Percentiles rank a stretch among this genome's conserved stretches.
These are phyloP conservation scores for Zaprionus davidi DNA, from an alignment of 1,140 invertebrate genomes.

Conservation along the genomic window DNA sequence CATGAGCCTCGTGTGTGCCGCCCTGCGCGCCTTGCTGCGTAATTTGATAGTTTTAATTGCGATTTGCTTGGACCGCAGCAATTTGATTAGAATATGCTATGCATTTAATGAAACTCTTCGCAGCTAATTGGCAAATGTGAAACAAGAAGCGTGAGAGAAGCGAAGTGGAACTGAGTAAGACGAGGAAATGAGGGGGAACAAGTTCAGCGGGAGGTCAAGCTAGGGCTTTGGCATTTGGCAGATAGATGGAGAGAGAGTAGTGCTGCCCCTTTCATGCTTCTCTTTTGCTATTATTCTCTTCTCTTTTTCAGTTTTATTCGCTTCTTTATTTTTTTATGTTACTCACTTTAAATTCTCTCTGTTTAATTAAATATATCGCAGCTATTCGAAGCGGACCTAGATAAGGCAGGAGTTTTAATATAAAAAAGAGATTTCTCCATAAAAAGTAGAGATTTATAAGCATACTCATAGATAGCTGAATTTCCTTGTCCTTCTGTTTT, in stretches of 20 bases:
- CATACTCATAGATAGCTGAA: no score
- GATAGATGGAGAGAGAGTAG: no score
- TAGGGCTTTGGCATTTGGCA: not conserved
- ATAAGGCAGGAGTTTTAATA: no score
- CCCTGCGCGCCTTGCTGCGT: constrained; percentile 35
- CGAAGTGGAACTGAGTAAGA: not conserved
- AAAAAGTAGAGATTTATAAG: no score
- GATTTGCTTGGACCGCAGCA: constrained; percentile 52
- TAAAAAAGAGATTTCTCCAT: not conserved
- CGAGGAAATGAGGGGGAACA: not conserved
- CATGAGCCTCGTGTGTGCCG: constrained; percentile 33
- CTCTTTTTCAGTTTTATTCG: no score
- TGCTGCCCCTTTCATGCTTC: not conserved
- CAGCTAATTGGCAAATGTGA: constrained; percentile 26
- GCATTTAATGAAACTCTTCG: constrained; percentile 40
- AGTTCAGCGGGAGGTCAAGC: not conserved
- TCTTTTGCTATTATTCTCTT: not conserved
- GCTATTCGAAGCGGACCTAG: no score
- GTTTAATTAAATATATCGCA: no score
- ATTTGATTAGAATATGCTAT: constrained; percentile 49
- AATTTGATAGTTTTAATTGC: constrained; percentile 81
- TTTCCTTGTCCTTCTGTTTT: not conserved
- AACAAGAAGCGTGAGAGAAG: not conserved
- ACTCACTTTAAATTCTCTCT: no score
- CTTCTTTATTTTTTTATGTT: no score